Percentiles rank a stretch among this genome's conserved stretches.
These are phyloP conservation scores for Orchesella flavescens DNA, from an alignment of 2,888 invertebrate species.

Conservation along the genomic window DNA sequence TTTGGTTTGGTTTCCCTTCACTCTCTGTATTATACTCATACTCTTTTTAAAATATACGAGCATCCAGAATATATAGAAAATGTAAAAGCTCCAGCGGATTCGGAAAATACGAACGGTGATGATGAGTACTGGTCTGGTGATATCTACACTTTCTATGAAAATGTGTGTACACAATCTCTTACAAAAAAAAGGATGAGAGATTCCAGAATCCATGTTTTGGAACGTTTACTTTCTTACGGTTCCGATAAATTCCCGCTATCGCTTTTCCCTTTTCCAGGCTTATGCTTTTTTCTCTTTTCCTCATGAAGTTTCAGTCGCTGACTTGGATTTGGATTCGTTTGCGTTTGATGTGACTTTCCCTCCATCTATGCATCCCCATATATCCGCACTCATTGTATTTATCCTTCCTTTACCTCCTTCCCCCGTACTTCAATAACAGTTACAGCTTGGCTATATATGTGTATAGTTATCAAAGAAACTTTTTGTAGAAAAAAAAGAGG, in stretches of 20 bases:
- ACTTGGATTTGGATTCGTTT: not conserved
- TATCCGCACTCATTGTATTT: constrained; percentile 45
- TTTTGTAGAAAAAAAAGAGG: not conserved
- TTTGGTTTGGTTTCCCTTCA: not conserved
- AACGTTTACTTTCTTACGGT: too few species aligned
- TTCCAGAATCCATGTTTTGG: too few species aligned
- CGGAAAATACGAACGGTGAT: constrained; percentile 3
- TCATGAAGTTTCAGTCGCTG: not conserved
- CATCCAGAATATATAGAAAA: not conserved
- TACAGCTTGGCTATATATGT: constrained; percentile 25
- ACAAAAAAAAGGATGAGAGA: too few species aligned
- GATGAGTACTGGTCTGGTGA: not conserved
- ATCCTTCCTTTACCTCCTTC: constrained; percentile 33
- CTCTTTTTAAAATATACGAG: too few species aligned
- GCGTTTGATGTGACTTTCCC: constrained; percentile 22
- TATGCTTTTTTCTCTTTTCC: constrained; percentile 23
- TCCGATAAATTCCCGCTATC: constrained; percentile 55
- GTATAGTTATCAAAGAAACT: too few species aligned
- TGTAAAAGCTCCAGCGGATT: not conserved
- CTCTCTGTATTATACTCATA: too few species aligned
- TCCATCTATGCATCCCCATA: constrained; percentile 14
- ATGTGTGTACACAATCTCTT: too few species aligned
- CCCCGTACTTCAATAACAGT: constrained; percentile 37
- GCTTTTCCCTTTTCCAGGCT: constrained; percentile 24
- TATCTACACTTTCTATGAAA: too few species aligned